A percentile compares a stretch with the other conserved stretches of the same genome.
These are phyloP conservation scores for Pangasianodon hypophthalmus DNA, from an alignment of 2,113 vertebrate genomes.

Conservation along the genomic window DNA sequence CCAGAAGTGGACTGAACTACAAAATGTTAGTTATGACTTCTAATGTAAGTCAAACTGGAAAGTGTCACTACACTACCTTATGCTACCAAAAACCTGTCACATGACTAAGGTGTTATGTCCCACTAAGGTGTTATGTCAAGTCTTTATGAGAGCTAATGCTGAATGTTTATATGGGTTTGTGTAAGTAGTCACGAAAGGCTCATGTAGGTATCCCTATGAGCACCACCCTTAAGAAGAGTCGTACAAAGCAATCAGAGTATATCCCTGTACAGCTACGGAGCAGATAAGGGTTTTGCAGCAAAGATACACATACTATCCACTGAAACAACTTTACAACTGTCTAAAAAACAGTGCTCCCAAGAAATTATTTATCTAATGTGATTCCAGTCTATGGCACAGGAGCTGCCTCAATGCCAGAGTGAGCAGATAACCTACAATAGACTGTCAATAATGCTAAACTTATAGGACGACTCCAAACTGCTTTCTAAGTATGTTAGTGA, in stretches of 20 bases:
- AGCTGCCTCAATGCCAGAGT: slow-evolving; percentile 8
- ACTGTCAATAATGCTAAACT: slow-evolving; percentile 37
- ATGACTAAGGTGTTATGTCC: background rate
- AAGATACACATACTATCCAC: background rate
- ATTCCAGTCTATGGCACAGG: background rate
- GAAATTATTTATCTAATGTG: slow-evolving; percentile 37
- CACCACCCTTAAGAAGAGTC: background rate
- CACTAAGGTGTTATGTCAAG: background rate
- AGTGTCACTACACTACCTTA: background rate
- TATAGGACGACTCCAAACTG: slow-evolving; percentile 1
- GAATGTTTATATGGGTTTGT: background rate
- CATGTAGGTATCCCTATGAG: background rate
- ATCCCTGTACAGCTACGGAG: background rate
- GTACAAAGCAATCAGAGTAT: background rate
- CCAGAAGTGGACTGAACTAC: background rate
- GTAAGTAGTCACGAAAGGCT: background rate
- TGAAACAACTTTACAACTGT: slow-evolving; percentile 16
- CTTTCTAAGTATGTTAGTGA: slow-evolving; percentile 5
- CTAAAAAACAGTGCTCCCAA: slow-evolving; percentile 12
- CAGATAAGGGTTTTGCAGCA: background rate
- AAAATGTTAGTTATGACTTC: background rate
- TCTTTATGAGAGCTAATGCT: background rate
- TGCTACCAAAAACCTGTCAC: background rate
- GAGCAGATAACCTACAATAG: slow-evolving; percentile 21
- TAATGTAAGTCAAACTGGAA: background rate